A percentile compares a stretch with the other conserved stretches of the same genome.
Conservation (phyloP, 2,888 invertebrate species). For the Leistus spinibarbis region DNA sequence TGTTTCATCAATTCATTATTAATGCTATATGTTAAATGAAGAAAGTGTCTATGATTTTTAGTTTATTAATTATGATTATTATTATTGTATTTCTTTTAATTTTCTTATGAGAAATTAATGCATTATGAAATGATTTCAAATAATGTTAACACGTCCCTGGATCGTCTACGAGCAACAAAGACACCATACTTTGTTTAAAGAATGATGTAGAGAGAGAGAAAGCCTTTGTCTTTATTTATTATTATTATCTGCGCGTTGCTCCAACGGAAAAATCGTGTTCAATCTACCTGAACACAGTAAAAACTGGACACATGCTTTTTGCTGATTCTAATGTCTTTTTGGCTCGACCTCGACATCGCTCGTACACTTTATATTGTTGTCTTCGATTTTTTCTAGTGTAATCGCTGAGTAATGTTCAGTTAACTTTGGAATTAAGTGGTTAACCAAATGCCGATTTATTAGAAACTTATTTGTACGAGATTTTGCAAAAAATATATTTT, state of each 20-base stretch:
- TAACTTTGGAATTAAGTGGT: background rate
- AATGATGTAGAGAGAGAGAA: background rate
- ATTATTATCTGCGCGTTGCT: background rate
- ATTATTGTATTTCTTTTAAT: too few species aligned
- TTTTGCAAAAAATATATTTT: too few species aligned
- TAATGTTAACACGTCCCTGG: background rate
- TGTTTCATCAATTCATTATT: background rate
- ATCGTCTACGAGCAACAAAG: background rate
- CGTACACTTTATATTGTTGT: constrained; percentile 1
- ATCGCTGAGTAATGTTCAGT: background rate
- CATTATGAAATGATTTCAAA: too few species aligned
- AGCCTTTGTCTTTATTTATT: background rate
- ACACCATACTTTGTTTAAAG: background rate
- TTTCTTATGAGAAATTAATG: too few species aligned
- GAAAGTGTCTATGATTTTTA: too few species aligned
- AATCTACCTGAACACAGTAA: background rate
- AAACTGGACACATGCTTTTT: constrained; percentile 3
- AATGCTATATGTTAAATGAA: too few species aligned
- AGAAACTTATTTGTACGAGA: background rate
- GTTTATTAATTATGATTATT: too few species aligned
- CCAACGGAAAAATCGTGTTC: constrained; percentile 2
- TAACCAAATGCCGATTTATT: background rate
- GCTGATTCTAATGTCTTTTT: background rate
- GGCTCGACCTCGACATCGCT: background rate
- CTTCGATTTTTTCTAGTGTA: background rate